Percentiles rank a stretch among this genome's conserved stretches.
phyloP scores from a whole-genome alignment of 2,113 vertebrate species.

The Sitta europaea region DNA sequence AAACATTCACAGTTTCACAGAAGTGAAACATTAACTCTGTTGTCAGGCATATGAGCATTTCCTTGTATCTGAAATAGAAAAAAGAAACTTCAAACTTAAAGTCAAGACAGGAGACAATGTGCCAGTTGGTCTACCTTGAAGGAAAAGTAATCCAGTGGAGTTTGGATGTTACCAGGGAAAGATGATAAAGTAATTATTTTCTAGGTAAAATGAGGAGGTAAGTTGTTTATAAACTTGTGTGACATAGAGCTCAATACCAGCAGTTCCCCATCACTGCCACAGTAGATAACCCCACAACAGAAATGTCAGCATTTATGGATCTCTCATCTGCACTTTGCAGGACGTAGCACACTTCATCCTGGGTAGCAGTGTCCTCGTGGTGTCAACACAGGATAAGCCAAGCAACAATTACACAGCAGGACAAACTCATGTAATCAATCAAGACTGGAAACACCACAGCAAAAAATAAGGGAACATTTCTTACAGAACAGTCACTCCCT shows the following conservation, averaged over 20 bases:
- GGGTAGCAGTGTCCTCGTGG: neutral
- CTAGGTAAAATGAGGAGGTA: neutral
- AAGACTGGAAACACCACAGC: neutral
- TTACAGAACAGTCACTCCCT: neutral
- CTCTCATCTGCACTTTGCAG: neutral
- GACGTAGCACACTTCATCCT: neutral
- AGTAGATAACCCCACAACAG: neutral
- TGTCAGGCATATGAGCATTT: rapidly evolving
- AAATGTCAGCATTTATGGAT: neutral
- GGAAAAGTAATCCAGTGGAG: neutral
- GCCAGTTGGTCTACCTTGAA: neutral
- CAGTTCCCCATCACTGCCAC: neutral
- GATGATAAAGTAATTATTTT: neutral
- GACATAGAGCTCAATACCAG: neutral
- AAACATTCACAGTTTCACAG: no score
- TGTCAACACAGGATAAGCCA: neutral
- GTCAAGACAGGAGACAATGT: neutral
- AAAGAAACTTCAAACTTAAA: neutral
- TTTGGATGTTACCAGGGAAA: neutral
- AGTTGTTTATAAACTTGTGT: neutral
- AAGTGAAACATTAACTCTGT: neutral
- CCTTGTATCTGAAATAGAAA: neutral
- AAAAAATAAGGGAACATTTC: neutral
- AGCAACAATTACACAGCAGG: neutral
- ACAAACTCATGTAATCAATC: neutral